Percentiles rank a stretch among this genome's conserved stretches.
phyloP scores from a whole-genome alignment of 37 sponge, comb jelly and placozoan genomes.

The Eunapius fragilis region DNA sequence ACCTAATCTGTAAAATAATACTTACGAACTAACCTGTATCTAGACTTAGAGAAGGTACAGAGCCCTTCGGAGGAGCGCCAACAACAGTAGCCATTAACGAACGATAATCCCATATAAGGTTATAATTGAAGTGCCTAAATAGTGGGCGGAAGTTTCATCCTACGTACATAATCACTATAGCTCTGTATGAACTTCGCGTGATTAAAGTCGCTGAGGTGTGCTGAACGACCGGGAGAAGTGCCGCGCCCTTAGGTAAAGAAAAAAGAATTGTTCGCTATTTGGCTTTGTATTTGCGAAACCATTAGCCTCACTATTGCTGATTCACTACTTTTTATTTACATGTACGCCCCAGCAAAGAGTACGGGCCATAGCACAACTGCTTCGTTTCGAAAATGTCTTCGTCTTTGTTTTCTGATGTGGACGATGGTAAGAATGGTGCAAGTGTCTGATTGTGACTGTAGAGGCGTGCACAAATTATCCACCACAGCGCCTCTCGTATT shows the following conservation, averaged over 20 bases:
- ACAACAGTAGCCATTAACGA: neutral
- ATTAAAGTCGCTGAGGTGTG: neutral
- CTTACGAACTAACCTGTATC: neutral
- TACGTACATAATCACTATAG: neutral
- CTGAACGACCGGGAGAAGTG: neutral
- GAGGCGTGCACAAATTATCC: neutral
- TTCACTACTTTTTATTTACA: too few relatives aligned
- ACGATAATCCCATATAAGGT: neutral
- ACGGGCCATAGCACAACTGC: neutral
- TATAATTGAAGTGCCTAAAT: constrained; percentile 1
- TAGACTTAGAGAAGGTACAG: neutral
- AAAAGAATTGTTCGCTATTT: neutral
- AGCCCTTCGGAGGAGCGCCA: neutral
- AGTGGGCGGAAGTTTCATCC: neutral
- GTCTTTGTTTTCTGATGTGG: neutral
- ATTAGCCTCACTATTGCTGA: too few relatives aligned
- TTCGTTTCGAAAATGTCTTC: neutral
- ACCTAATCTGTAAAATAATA: too few relatives aligned
- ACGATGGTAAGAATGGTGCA: too few relatives aligned
- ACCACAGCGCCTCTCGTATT: neutral
- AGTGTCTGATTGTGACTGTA: too few relatives aligned
- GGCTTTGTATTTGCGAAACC: neutral
- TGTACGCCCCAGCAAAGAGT: neutral
- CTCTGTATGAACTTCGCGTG: neutral
- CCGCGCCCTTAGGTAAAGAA: neutral